Evolutionary conservation across 1,140 invertebrate species (phyloP), one percentile per base, ranked within the genome.

Genomic region (Lucilia sericata): DNA sequence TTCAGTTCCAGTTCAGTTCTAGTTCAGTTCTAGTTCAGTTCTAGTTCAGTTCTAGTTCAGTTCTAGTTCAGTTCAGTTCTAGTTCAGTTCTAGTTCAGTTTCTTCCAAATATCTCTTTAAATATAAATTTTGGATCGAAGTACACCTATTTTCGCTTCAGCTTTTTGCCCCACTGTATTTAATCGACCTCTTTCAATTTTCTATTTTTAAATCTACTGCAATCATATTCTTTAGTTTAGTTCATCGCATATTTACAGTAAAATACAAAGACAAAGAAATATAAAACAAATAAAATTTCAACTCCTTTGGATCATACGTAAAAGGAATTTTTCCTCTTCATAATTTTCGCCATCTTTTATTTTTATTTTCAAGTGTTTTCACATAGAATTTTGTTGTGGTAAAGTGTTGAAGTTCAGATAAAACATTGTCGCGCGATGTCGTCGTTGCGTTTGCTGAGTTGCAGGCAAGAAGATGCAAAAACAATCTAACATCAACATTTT

Each of bases 401-500:
- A 80, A 80, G 76, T 80, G 76, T 51, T 80, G 76, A 80, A 80
- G 76, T 80, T 80, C 76, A 80, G 76, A 80, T 80, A 80, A 80
- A 80, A 80, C 76, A 80, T 80, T 80, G 76, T 80, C 47, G 76
- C 36, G 14, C 75, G 14, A 2, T 9, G 14, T n/a, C 36, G 36
- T 14, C n/a, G 36, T 30, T 3, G 25, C n/a, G n/a, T n/a, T 30
- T 30, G 25, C n/a, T n/a, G 21, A 70, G n/a, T 10, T 70, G 60
- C n/a, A 70, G 17, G n/a, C n/a, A 30, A 30, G 8, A 70, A 10
- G 65, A 21, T 70, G 65, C 65, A 70, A 19, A 21, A 21, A n/a
- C 65, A 70, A 70, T 70, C 21, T 21, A 70, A 70, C 65, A 70
- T n/a, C 25, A 60, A 17, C 14, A 60, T 70, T 70, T 70, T 70